Percentiles rank a stretch among this genome's conserved stretches.
Conservation (phyloP, 1,140 invertebrate genomes). For the Ceratosolen solmsi region DNA sequence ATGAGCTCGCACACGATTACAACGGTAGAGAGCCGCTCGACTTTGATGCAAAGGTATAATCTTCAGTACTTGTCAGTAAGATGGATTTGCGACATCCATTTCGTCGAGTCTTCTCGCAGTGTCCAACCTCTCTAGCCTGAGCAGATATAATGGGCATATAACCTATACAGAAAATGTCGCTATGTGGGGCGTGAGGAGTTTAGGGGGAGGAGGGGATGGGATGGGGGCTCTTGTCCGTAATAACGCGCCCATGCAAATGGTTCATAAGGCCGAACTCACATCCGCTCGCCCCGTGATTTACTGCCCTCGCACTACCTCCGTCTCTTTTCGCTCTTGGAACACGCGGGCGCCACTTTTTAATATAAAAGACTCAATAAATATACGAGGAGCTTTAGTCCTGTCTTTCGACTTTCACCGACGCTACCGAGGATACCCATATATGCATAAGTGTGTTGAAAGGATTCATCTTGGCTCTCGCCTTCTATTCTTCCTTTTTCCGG, state of each 20-base stretch:
- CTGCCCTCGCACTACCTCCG: constrained; percentile 4
- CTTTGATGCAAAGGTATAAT: constrained; percentile 38
- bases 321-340: constrained; percentile 37
- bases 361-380: constrained; percentile 64
- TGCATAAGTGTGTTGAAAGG: neutral
- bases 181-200: too few relatives aligned
- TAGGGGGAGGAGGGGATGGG: neutral
- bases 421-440: neutral
- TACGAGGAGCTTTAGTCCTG: constrained; percentile 39
- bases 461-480: neutral
- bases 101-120: constrained; percentile 25
- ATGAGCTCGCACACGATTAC: neutral
- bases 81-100: constrained; percentile 60
- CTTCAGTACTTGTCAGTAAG: constrained; percentile 58
- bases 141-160: constrained; percentile 6
- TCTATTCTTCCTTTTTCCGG: neutral
- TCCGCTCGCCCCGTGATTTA: constrained; percentile 55
- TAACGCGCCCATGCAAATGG: constrained; percentile 59
- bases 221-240: constrained; percentile 49
- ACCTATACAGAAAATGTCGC: constrained; percentile 5
- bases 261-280: constrained; percentile 55
- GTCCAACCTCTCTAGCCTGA: constrained; percentile 3
- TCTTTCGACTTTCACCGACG: constrained; percentile 20
- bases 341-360: constrained; percentile 55
- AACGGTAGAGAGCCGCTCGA: neutral